A percentile compares a stretch with the other conserved stretches of the same genome.
Conservation (phyloP, 1,140 invertebrate species). For the Acromyrmex echinatior region DNA sequence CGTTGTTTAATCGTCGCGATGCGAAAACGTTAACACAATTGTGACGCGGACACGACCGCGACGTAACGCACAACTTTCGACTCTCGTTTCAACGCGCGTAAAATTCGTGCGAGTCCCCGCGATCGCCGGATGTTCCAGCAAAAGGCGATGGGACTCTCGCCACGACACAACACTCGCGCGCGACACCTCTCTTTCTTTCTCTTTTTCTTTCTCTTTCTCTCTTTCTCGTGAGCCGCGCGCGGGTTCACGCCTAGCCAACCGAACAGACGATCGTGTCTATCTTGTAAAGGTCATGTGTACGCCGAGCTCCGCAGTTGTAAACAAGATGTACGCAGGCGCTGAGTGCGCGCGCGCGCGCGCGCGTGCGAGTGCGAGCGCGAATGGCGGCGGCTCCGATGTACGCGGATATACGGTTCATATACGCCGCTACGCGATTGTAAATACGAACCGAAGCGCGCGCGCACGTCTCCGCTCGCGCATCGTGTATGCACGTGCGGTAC, state of each 20-base stretch:
- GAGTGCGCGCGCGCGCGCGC: constrained; percentile 76
- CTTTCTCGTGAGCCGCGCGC: constrained; percentile 4
- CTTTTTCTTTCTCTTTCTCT: not conserved
- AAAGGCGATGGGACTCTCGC: constrained; percentile 26
- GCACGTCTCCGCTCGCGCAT: constrained; percentile 10
- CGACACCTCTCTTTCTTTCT: constrained; percentile 3
- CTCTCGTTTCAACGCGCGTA: constrained; percentile 5
- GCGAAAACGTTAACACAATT: no score
- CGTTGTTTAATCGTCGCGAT: not conserved
- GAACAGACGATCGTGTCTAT: constrained; percentile 84
- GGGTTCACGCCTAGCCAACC: constrained; percentile 70
- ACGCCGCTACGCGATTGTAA: constrained; percentile 75
- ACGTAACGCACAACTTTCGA: not conserved
- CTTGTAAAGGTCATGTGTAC: constrained; percentile 87
- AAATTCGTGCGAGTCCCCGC: not conserved
- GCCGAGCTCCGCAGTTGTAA: constrained; percentile 86
- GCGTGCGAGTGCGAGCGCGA: constrained; percentile 75
- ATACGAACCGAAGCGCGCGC: constrained; percentile 42
- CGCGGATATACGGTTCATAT: constrained; percentile 17
- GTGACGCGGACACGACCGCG: not conserved
- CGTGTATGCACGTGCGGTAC: constrained; percentile 4
- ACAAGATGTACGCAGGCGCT: constrained; percentile 86
- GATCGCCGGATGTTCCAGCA: constrained; percentile 38
- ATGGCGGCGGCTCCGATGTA: constrained; percentile 81
- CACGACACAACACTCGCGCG: constrained; percentile 33